phyloP scores from a whole-genome alignment of 2,797 vertebrate genomes.

The Cossypha niveicapilla region DNA sequence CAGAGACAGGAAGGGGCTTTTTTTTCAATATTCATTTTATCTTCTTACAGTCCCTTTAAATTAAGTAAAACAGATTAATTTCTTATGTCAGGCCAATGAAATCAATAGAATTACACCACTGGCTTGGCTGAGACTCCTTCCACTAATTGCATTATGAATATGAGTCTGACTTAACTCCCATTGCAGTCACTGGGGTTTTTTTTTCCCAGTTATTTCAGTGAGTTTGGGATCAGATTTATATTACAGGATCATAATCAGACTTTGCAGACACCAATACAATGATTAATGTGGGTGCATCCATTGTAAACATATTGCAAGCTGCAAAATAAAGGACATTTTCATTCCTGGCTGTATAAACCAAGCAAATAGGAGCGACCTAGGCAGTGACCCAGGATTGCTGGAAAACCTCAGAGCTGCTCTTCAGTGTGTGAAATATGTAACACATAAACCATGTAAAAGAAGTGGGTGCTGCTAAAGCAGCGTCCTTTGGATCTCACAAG shows the following conservation, averaged over 20 bases:
- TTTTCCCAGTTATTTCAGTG: not conserved
- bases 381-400: not conserved
- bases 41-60: conserved; percentile 47
- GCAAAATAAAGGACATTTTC: not conserved
- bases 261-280: not conserved
- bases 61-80: conserved; percentile 56
- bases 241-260: not conserved
- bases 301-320: not conserved
- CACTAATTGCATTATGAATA: conserved; percentile 24
- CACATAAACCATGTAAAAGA: not conserved
- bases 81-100: conserved; percentile 41
- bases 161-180: not conserved
- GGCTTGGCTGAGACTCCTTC: conserved; percentile 8
- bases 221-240: not conserved
- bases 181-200: not conserved
- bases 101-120: conserved; percentile 32
- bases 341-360: not conserved
- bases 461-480: not conserved
- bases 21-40: conserved; percentile 13
- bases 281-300: not conserved
- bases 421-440: not conserved
- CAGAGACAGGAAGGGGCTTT: not conserved
- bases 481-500: not conserved
- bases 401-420: not conserved
- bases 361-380: not conserved